Evolutionary conservation across 53 echinoderm and acorn worm genomes (phyloP), one percentile per base, ranked within the genome.

Genomic region (Stichopus horrens): DNA sequence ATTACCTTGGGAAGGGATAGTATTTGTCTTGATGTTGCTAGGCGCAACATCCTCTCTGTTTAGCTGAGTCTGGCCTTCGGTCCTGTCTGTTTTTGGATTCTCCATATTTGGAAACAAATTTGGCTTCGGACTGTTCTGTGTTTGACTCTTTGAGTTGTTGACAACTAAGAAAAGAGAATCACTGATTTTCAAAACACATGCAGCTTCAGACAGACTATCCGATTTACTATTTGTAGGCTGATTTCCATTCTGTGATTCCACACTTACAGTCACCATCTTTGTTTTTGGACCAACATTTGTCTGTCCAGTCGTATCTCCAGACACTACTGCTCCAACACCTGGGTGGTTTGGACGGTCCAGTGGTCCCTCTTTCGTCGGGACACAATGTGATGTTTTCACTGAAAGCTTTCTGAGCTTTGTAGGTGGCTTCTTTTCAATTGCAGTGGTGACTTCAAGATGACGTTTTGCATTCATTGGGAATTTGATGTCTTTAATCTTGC

Each of bases 301-400:
- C n/a, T 20, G 81, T 16, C 81, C 81, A 56, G 57, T 55, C 21
- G 57, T 22, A 8, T 81, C 19, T 81, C 81, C 81, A 57, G 56
- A 81, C 57, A 81, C 57, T 58, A 81, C 2, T 81, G 55, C 81
- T 8, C 18, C 71, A 71, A 71, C 71, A 71, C 71, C 71, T 16
- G 71, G 71, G 71, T 71, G 18, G 16, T 71, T 71, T 71, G 71
- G 71, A 71, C 5, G 18, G 19, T 37, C 37, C 37, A 37, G 37
- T 37, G 37, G 37, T 37, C 37, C 37, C 37, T 37, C 37, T 37
- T 37, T 37, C 2, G 37, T 37, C 2, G 1, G 37, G 37, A 37
- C 37, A 37, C 37, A 0, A 37, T 37, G 37, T 2, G 37, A 37
- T 37, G 37, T 37, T 37, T 37, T 37, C 37, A 37, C 37, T 37